phyloP scores from a whole-genome alignment of 1,140 invertebrate species.

The Aphis gossypii region DNA sequence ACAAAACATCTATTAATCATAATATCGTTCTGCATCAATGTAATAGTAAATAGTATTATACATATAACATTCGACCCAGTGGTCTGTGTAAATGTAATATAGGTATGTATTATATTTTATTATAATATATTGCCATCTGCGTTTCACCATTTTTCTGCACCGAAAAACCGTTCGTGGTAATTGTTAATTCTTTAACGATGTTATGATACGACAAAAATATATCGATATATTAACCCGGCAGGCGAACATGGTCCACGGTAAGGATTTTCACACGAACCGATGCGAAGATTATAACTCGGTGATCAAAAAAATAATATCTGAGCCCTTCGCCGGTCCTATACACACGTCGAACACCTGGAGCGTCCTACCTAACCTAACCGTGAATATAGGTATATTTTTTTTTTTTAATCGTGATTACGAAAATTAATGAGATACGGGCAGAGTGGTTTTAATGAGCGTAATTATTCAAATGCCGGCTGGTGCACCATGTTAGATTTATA shows the following conservation, averaged over 20 bases:
- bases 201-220: not conserved
- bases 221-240: not conserved
- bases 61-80: not conserved
- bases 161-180: not conserved
- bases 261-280: not conserved
- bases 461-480: constrained; percentile 8
- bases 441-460: constrained; percentile 34
- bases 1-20: not conserved
- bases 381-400: not conserved
- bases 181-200: not conserved
- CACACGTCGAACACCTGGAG: not conserved
- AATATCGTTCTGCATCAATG: not conserved
- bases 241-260: not conserved
- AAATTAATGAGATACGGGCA: constrained; percentile 15
- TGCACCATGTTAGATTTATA: not conserved
- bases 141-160: not conserved
- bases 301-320: constrained; percentile 2
- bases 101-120: too few relatives aligned
- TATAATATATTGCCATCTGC: not conserved
- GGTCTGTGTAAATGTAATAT: not conserved
- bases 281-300: not conserved
- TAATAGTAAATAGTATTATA: not conserved
- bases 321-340: not conserved
- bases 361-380: not conserved
- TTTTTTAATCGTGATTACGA: constrained; percentile 39